Conservation (phyloP, 2,888 invertebrate species). For the Dynastes grantii region DNA sequence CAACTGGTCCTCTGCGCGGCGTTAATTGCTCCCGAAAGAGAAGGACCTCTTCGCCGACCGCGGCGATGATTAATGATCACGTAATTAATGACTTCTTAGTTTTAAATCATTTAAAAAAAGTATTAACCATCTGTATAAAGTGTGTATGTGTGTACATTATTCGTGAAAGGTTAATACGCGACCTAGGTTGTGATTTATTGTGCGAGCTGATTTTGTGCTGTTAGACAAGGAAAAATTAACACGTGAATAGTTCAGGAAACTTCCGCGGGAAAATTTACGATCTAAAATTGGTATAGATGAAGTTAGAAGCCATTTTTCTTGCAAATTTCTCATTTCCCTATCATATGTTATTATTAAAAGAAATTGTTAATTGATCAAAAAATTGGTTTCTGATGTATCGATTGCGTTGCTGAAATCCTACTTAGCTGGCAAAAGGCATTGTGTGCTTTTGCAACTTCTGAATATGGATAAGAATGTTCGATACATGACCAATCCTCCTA, state of each 20-base stretch:
- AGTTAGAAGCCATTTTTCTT: too few relatives aligned
- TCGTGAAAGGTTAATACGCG: slow-evolving; percentile 3
- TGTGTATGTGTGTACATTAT: not conserved
- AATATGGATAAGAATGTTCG: too few relatives aligned
- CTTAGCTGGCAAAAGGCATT: too few relatives aligned
- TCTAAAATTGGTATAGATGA: too few relatives aligned
- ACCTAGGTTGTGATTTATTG: slow-evolving; percentile 7
- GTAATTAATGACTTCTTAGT: slow-evolving; percentile 40
- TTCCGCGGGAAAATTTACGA: too few relatives aligned
- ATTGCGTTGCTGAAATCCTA: too few relatives aligned
- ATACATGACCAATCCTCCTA: too few relatives aligned
- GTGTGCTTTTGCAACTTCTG: too few relatives aligned
- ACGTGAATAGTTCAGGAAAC: not conserved
- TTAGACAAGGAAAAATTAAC: slow-evolving; percentile 5
- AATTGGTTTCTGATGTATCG: too few relatives aligned
- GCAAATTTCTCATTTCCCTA: too few relatives aligned
- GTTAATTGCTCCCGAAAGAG: slow-evolving; percentile 28
- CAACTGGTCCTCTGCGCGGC: slow-evolving; percentile 16
- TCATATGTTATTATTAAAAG: too few relatives aligned
- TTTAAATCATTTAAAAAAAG: slow-evolving; percentile 42
- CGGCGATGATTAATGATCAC: slow-evolving; percentile 17
- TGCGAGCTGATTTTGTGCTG: not conserved
- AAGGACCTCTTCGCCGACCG: not conserved
- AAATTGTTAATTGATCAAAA: too few relatives aligned
- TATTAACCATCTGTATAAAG: not conserved